A percentile compares a stretch with the other conserved stretches of the same genome.
Conservation (phyloP, 1,140 invertebrate species). For the Linepithema humile region DNA sequence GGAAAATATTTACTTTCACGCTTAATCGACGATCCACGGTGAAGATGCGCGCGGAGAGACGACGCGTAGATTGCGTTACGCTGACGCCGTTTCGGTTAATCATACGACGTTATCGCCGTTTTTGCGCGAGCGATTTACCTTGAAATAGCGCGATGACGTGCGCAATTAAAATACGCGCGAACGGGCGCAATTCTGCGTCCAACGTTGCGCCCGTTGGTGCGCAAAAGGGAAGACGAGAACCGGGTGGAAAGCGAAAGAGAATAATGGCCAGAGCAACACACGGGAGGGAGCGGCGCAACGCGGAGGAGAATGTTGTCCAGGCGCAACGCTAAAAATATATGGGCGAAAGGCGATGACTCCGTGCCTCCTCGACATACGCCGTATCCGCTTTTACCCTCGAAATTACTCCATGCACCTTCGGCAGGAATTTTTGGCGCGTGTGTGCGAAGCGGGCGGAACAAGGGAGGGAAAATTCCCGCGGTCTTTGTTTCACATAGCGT, state of each 20-base stretch:
- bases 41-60: background rate
- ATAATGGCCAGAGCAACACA: constrained; percentile 19
- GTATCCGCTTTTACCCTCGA: constrained; percentile 77
- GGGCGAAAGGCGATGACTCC: constrained; percentile 76
- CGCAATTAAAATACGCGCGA: constrained; percentile 67
- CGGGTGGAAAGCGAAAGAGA: constrained; percentile 48
- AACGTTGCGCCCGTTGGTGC: constrained; percentile 62
- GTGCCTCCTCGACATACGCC: constrained; percentile 34
- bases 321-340: constrained; percentile 76
- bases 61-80: constrained; percentile 32
- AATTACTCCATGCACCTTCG: constrained; percentile 70
- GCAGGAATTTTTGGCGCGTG: constrained; percentile 72
- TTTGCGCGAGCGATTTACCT: constrained; percentile 42
- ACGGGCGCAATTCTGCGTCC: constrained; percentile 54
- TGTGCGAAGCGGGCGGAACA: constrained; percentile 32
- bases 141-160: constrained; percentile 70
- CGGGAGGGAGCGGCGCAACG: background rate
- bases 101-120: constrained; percentile 37
- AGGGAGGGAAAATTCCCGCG: constrained; percentile 13
- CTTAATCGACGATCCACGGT: background rate
- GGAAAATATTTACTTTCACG: constrained; percentile 54
- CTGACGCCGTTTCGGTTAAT: constrained; percentile 62
- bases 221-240: constrained; percentile 60
- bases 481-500: constrained; percentile 24
- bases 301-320: constrained; percentile 77